Evolutionary conservation across 2,113 vertebrate species (phyloP).

Genomic region (Riparia riparia): DNA sequence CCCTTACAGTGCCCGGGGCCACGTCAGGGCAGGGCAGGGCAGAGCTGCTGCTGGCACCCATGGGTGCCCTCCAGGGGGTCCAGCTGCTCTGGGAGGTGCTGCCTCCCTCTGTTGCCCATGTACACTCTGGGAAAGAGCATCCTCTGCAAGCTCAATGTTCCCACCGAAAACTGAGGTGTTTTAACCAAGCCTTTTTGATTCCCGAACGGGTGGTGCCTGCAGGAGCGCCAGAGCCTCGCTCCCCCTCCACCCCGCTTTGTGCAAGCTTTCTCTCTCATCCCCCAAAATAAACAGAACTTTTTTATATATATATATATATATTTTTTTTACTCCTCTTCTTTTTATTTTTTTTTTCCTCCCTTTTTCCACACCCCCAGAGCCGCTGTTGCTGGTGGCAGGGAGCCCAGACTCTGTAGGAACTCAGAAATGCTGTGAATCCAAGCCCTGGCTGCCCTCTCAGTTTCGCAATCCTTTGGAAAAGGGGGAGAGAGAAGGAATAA

Average conservation of each 20-base stretch:
- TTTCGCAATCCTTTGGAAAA: constrained; percentile 54
- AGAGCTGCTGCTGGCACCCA: neutral
- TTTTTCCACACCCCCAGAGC: constrained; percentile 69
- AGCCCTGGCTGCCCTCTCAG: constrained; percentile 37
- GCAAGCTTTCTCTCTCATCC: constrained; percentile 23
- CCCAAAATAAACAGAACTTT: constrained; percentile 35
- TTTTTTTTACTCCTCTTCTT: neutral
- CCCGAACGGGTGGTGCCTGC: neutral
- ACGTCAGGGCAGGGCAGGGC: neutral
- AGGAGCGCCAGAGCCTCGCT: neutral
- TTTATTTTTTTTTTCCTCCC: neutral
- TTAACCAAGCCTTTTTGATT: neutral
- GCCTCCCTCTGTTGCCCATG: accelerated
- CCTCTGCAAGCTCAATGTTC: neutral
- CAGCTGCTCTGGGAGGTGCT: neutral
- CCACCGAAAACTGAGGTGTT: neutral
- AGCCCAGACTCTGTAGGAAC: constrained; percentile 67
- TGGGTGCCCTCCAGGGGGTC: neutral
- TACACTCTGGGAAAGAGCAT: neutral
- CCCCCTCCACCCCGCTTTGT: neutral
- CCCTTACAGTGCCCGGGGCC: neutral
- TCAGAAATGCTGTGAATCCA: constrained; percentile 46
- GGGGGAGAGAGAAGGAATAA: constrained; percentile 17
- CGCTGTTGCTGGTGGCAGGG: constrained; percentile 59
- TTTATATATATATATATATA: neutral